Evolutionary conservation across 2,113 vertebrate species (phyloP).

Genomic region (Hippolais icterina): DNA sequence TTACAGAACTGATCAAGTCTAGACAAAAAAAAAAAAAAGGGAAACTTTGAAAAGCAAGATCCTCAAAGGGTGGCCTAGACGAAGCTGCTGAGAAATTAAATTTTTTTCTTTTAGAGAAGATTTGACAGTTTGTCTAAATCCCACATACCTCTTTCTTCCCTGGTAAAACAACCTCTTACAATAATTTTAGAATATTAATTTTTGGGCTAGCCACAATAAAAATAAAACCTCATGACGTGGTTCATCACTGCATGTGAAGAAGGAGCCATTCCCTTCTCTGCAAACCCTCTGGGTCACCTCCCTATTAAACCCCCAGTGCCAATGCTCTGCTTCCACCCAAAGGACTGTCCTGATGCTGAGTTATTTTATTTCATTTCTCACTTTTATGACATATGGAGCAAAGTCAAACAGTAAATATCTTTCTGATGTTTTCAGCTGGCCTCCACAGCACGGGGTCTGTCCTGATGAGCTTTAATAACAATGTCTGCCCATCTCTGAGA

Average conservation of each 20-base stretch:
- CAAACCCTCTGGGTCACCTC: background rate
- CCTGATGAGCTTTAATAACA: background rate
- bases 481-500: background rate
- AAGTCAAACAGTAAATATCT: background rate
- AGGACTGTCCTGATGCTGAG: background rate
- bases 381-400: background rate
- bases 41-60: background rate
- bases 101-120: background rate
- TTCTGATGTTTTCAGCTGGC: background rate
- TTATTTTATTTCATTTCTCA: background rate
- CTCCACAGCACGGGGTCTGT: background rate
- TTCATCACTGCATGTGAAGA: background rate
- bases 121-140: background rate
- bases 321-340: background rate
- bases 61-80: background rate
- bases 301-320: background rate
- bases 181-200: background rate
- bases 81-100: background rate
- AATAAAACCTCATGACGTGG: background rate
- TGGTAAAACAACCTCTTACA: background rate
- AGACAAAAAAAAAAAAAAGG: background rate
- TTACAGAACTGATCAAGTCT: slow-evolving; percentile 1
- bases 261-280: background rate
- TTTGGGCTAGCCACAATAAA: background rate
- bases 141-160: background rate